Evolutionary conservation across 2,888 invertebrate genomes (phyloP), one percentile per base, ranked within the genome.

Genomic region (Agonopterix alstromeriana): DNA sequence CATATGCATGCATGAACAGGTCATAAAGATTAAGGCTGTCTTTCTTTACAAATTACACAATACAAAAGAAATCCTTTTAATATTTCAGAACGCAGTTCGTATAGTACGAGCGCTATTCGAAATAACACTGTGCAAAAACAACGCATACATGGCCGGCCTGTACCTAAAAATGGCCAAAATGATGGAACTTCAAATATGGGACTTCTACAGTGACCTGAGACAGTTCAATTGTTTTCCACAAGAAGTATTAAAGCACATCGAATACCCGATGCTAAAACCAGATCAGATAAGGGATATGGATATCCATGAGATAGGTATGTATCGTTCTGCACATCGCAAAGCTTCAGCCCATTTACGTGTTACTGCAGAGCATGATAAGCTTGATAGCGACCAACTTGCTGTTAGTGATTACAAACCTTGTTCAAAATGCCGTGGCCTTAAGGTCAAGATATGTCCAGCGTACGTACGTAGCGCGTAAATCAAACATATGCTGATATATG

Each of bases 51-150:
- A 43, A 41, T 43, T 10, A 49, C 40, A 42, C 48, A 27, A 12
- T 43, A n/a, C 47, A 56, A n/a, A 5, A n/a, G 38, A 27, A 27
- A 27, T 27, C 27, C 27, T 42, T 42, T n/a, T 46, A 46, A 67
- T 54, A 73, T 76, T 36, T 80, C 84, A 98, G 94, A 99, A 98
- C 81, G 94, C 97, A 8, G 93, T 94, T 0, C 92, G 99, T 48
- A 97, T 99, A 60, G 92, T 95, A 7, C 91, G 99, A 41, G 98
- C 98, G 0, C 82, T 99, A 36, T 99, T 99, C 80, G 98, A 99
- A 69, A 95, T 99, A 54, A 95, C 96, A 0, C 83, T 98, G 5
- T 91, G 96, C 35, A 94, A 94, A 65, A 97, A 97, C 71, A 97
- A 97, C 90, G 95, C 99, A 0, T 90, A 96, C 56, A 92, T 98